Percentiles rank a stretch among this genome's conserved stretches.
These are phyloP conservation scores for Pantherophis vulpinus DNA, from an alignment of 2,797 vertebrate species.

Conservation along the genomic window DNA sequence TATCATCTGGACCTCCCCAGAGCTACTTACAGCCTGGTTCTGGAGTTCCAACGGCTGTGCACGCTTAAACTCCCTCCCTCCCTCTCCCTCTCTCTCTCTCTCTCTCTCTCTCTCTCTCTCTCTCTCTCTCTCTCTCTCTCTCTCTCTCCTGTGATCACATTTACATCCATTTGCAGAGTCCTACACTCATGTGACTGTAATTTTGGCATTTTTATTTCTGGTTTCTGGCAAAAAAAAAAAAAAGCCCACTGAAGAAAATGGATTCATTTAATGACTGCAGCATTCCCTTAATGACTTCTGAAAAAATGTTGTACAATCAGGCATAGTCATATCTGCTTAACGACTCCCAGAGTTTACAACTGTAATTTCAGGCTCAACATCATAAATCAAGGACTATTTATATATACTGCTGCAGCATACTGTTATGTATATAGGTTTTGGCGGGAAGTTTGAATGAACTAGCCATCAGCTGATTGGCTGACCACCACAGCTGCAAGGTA, in stretches of 20 bases:
- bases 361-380: no score
- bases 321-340: no score
- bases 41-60: no score
- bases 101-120: background rate
- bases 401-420: background rate
- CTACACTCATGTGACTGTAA: background rate
- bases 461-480: no score
- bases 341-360: no score
- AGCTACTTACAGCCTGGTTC: background rate
- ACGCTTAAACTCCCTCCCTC: no score
- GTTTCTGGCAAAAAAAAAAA: background rate
- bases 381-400: background rate
- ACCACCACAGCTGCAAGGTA: no score
- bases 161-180: background rate
- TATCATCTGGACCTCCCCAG: background rate
- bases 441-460: no score
- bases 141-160: background rate
- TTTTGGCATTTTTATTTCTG: background rate
- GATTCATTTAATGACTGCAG: background rate
- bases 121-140: no score
- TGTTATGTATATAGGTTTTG: no score
- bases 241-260: background rate
- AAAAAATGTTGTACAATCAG: background rate
- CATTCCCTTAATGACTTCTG: background rate
- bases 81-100: no score